Evolutionary conservation across 92 coral and sea anemone species (phyloP), one percentile per base, ranked within the genome.

Genomic region (Porites cylindrica): DNA sequence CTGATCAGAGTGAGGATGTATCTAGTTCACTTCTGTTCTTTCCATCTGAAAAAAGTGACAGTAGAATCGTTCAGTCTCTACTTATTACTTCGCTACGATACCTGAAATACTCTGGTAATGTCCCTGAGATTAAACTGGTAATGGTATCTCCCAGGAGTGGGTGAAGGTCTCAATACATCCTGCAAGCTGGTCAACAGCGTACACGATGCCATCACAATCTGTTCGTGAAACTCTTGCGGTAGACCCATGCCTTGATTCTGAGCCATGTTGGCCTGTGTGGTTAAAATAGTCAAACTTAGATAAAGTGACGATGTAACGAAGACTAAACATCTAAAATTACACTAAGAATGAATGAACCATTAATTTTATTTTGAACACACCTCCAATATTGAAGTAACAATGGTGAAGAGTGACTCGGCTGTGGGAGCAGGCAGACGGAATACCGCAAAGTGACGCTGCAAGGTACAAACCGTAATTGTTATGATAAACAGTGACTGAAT

Each of bases 211-310:
- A 80, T 88, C 62, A 94, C 98, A n/a, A 97, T 97, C 84, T 93
- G 96, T 66, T 95, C 99, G 79, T 97, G 99, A 72, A 97, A 90
- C 79, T 97, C 99, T 53, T 95, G 99, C 1, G 96, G 98, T 19
- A 97, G 75, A 4, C 98, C 99, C 98, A 95, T 97, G 43, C 98
- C 98, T 91, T 97, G 99, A 70, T 97, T 97, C 79, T 97, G 98
- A 2, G 99, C 98, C 98, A 97, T 92, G 92, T 97, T 97, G 5
- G 98, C 99, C 99, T 96, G 51, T 14, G 66, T 12, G 29, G 23
- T 16, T 10, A 10, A 32, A 29, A 38, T 13, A 67, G 70, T 2
- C 21, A 60, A 32, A 59, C 14, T 1, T n/a, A 51, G 6, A 70
- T 52, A 1, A 16, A 53, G 10, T 52, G 0, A 70, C 12, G 7